Base-by-base conservation (phyloP, 2,797 vertebrate genomes). In the Oreortyx pictus region DNA sequence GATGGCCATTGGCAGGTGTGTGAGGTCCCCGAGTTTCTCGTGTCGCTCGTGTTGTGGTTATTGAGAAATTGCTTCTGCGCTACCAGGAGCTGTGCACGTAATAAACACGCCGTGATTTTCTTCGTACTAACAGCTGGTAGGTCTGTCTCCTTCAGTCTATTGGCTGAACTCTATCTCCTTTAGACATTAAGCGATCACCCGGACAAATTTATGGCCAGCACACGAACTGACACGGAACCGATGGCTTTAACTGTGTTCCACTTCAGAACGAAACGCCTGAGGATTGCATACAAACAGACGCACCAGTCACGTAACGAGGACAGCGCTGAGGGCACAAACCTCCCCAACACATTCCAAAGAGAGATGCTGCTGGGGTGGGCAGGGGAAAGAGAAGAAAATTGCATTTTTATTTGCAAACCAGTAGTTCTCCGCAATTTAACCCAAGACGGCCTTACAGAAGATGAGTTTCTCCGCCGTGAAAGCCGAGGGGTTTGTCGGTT, bases 221-320 rank as follows among this genome's bases (percentile, higher is more conserved):
- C 11, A 6, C 12, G 9, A 11, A 9, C 3, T 1, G 85, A 11
- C 82, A 13, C 27, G 1, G 39, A 1, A 17, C 9, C 31, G 3
- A 8, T 13, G 11, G 33, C 22, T n/a, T 13, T 1, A 49, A 10
- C 75, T 3, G 0, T 1, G 7, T 0, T 24, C 35, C 2, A 0
- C 37, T 50, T 54, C 7, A 8, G 59, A 61, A 43, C 1, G 14
- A 61, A 71, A 2, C 5, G 14, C 18, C 23, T 2, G 41, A 25
- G 31, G 20, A 7, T 3, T 2, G 15, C 3, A 14, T 2, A 7
- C 1, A 19, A 62, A 47, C 0, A 27, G 57, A 11, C 1, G 49
- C 14, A 4, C 41, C 8, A 33, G 49, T 8, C 57, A 6, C 0
- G 9, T 2, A 33, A 35, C 1, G 39, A 46, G 20, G 39, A 49